These are phyloP conservation scores for Andricus grossulariae DNA, from an alignment of 1,140 invertebrate genomes.

Conservation along the genomic window DNA sequence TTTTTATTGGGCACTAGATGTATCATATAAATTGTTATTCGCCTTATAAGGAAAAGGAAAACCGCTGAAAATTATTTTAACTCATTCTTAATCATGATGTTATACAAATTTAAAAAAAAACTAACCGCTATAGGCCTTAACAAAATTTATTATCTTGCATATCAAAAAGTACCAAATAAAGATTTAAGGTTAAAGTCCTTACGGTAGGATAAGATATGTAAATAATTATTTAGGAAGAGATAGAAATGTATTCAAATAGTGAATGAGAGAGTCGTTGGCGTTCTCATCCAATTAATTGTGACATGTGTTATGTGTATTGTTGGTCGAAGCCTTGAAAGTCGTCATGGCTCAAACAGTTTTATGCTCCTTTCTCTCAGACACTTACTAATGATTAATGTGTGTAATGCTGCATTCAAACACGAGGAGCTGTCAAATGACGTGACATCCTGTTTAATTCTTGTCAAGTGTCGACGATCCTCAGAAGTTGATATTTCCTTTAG, in stretches of 20 bases:
- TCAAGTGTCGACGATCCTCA: not conserved
- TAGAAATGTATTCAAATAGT: not conserved
- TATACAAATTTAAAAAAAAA: no score
- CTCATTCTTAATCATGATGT: no score
- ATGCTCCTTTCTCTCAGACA: constrained; percentile 18
- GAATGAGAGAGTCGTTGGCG: constrained; percentile 21
- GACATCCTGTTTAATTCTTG: constrained; percentile 23
- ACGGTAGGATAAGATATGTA: not conserved
- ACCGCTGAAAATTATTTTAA: no score
- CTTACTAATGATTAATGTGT: constrained; percentile 21
- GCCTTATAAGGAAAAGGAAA: no score
- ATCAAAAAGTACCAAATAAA: no score
- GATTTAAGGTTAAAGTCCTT: no score
- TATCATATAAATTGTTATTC: no score
- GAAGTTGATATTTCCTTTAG: not conserved
- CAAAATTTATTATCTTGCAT: no score
- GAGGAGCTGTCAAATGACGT: constrained; percentile 24
- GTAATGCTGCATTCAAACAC: constrained; percentile 26
- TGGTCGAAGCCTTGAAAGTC: constrained; percentile 17
- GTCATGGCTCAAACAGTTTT: constrained; percentile 21
- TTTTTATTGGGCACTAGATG: no score
- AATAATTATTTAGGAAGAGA: constrained; percentile 7
- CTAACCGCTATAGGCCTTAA: no score
- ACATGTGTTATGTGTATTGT: constrained; percentile 24
- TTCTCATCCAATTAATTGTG: constrained; percentile 25